Evolutionary conservation across 2,797 vertebrate species (phyloP), one percentile per base, ranked within the genome.

Genomic region (Danio choprae): DNA sequence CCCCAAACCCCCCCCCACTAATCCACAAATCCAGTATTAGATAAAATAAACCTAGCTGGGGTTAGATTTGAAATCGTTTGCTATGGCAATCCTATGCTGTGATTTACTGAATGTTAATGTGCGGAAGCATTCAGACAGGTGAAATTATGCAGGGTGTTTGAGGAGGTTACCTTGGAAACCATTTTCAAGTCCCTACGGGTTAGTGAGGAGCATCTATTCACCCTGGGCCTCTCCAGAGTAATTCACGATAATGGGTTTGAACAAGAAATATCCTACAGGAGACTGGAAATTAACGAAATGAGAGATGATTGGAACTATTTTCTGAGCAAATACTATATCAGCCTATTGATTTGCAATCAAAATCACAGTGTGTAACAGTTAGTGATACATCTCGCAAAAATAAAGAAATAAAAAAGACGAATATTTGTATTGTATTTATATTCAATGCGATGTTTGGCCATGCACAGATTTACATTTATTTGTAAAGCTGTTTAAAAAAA

Each of bases 101-200:
- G 7, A 65, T 15, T 62, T 18, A 29, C 40, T 51, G 50, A 38
- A 68, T 63, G 7, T 53, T 64, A 11, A 51, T 16, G 13, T 53
- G 41, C 36, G 59, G 22, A 3, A 44, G 40, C 40, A 44, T 16
- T 13, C 6, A 48, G 46, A 38, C 20, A 36, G 44, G 43, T 13
- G 13, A 56, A 59, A 59, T 73, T 8, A 29, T 16, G 50, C 10
- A 51, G 9, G 58, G 53, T 18, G 46, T 38, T 36, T 53, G 50
- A 76, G 40, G 48, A 50, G 1, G 77, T 76, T 77, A 4, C 55
- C 79, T 16, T 74, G 82, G 74, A 77, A 67, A 84, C 79, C 22
- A 38, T 36, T 71, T 56, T 68, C 60, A 40, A 38, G 5, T 38
- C 15, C 16, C 53, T 4, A 0, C 10, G 15, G 29, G 41, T 44